Conservation (phyloP, 2,888 invertebrate species). For the Microlaimidae sp. region DNA sequence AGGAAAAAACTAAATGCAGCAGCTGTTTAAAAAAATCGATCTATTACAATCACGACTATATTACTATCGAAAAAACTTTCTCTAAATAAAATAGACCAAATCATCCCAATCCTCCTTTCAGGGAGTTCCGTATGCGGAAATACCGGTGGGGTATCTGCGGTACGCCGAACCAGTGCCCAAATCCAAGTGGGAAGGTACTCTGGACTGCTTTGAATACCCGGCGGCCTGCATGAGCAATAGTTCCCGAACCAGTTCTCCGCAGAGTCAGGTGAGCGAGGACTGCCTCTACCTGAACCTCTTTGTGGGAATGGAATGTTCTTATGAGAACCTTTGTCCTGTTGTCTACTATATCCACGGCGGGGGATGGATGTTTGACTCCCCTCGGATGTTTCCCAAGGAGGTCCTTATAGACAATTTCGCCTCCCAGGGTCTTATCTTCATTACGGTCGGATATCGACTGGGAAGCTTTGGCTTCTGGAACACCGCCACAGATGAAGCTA, state of each 20-base stretch:
- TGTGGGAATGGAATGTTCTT: background rate
- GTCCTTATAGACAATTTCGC: slow-evolving; percentile 15
- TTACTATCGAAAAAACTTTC: no score
- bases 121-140: slow-evolving; percentile 7
- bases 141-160: slow-evolving; percentile 5
- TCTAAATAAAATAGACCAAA: no score
- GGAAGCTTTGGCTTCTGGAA: slow-evolving; percentile 14
- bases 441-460: slow-evolving; percentile 12
- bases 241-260: background rate
- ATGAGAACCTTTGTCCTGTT: slow-evolving; percentile 6
- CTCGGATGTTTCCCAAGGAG: slow-evolving; percentile 11
- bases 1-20: no score
- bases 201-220: background rate
- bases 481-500: slow-evolving; percentile 5
- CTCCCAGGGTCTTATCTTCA: slow-evolving; percentile 3
- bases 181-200: slow-evolving; percentile 1
- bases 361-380: slow-evolving; percentile 11
- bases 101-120: no score
- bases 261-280: slow-evolving; percentile 7
- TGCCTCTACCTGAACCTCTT: slow-evolving; percentile 12
- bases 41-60: no score
- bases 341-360: slow-evolving; percentile 15
- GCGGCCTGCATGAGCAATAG: background rate
- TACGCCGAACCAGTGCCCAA: background rate
- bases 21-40: no score